These are phyloP conservation scores for Triplophysa siluroides DNA, from an alignment of 2,113 vertebrate species.

Conservation along the genomic window DNA sequence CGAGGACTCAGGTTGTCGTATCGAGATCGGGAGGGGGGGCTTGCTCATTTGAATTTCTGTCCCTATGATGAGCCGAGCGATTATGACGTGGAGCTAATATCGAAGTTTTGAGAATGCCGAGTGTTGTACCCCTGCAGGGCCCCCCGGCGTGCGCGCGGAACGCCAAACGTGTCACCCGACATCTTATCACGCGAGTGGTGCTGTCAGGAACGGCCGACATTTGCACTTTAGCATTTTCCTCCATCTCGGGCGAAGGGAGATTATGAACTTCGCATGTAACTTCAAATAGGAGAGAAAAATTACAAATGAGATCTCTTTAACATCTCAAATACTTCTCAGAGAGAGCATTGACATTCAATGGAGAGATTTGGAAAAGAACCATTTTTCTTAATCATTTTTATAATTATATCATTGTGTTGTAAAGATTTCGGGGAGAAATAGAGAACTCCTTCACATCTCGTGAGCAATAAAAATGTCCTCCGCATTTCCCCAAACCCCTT, in stretches of 20 bases:
- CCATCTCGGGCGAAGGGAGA: constrained; percentile 41
- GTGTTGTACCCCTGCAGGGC: constrained; percentile 60
- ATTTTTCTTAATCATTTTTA: no score
- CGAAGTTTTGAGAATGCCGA: constrained; percentile 69
- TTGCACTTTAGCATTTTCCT: constrained; percentile 60
- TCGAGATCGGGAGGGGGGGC: constrained; percentile 50
- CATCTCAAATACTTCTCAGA: no score
- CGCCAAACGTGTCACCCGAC: constrained; percentile 69
- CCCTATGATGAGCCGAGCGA: constrained; percentile 68
- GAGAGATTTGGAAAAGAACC: no score
- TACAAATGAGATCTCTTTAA: no score
- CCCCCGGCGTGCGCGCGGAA: constrained; percentile 55
- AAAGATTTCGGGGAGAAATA: no score
- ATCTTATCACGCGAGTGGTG: constrained; percentile 66
- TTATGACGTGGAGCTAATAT: constrained; percentile 73
- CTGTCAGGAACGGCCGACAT: constrained; percentile 58
- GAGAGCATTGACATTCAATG: no score
- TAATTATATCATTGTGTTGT: no score
- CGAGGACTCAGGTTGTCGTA: constrained; percentile 76
- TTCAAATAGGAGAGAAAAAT: not conserved
- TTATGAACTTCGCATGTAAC: constrained; percentile 39
- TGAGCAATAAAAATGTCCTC: no score
- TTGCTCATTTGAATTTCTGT: constrained; percentile 76
- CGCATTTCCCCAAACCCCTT: no score
- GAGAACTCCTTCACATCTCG: not conserved